Base-by-base conservation (phyloP, 1,140 invertebrate genomes). In the Drosophila trapezifrons region DNA sequence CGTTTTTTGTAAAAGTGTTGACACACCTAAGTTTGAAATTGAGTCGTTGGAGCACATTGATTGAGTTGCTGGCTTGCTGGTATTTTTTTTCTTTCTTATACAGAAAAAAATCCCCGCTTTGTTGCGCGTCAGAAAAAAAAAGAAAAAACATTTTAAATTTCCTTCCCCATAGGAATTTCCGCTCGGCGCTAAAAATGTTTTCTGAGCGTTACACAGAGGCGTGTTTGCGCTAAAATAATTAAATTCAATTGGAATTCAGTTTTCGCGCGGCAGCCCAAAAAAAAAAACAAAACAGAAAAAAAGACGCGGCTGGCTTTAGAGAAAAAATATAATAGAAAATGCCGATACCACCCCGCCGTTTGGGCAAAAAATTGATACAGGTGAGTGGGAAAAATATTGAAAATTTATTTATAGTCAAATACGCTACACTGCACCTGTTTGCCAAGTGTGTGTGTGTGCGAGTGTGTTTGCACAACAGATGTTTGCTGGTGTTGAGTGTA, bases 401-500 rank as follows among this genome's bases (percentile, higher is more conserved):
- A 84, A 74, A 86, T 86, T 80, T 84, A 84, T 84, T 84, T 84
- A 80, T 84, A 84, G 81, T 73, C 67, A 80, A 84, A 84, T 85
- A 85, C 81, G 81, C 59, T 85, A 85, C 73, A 77, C 38, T 85
- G 81, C 81, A 84, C 80, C 81, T 84, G 79, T 63, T 74, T 78
- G 72, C 42, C 29, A 32, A 32, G 29, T 37, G 18, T 46, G 18
- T 49, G 22, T 70, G 38, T 27, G 43, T 55, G 65, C 45, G 40
- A 17, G 38, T 60, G 49, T 78, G 29, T 70, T 46, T 40, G 51
- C 45, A 59, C 35, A 67, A 54, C 65, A 69, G 64, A 67, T 69
- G 63, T 56, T 75, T 75, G 70, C 62, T 63, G 69, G 59, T 79
- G 69, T 74, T 45, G 55, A 59, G 43, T n/a, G 46, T 70, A 66